A percentile compares a stretch with the other conserved stretches of the same genome.
phyloP scores from a whole-genome alignment of 1,140 invertebrate genomes.

The Rhopalosiphum maidis region DNA sequence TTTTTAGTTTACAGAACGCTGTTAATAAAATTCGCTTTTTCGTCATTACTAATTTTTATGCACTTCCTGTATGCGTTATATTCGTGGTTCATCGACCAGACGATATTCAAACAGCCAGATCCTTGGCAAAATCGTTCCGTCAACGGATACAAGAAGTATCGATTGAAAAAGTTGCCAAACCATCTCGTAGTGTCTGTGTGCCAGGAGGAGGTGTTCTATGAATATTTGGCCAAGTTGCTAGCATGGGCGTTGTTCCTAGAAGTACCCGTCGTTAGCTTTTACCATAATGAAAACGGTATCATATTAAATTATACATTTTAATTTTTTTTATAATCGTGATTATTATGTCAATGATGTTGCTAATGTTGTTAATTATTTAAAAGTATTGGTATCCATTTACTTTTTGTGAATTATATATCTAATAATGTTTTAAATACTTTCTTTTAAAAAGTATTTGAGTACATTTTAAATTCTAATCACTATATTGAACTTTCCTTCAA shows the following conservation, averaged over 20 bases:
- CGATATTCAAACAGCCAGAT: neutral
- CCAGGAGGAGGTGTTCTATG: constrained; percentile 28
- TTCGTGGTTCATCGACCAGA: constrained; percentile 28
- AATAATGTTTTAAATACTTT: constrained; percentile 10
- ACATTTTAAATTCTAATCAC: neutral
- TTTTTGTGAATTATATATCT: neutral
- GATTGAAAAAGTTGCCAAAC: neutral
- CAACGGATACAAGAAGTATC: neutral
- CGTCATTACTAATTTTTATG: neutral
- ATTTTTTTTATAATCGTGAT: neutral
- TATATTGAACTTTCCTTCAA: neutral
- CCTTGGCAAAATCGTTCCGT: neutral
- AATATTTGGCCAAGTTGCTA: constrained; percentile 6
- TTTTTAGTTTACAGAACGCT: neutral
- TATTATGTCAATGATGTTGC: neutral
- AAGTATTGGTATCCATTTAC: neutral
- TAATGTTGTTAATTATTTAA: neutral
- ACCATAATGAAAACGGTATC: constrained; percentile 42
- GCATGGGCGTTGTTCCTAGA: constrained; percentile 44
- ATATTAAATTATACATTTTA: neutral
- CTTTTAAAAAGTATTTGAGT: neutral
- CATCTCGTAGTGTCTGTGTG: constrained; percentile 38
- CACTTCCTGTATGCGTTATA: constrained; percentile 24
- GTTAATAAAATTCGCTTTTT: constrained; percentile 21
- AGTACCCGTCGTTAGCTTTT: constrained; percentile 22